phyloP scores from a whole-genome alignment of 37 sponge, comb jelly and placozoan species.

The Aplysina aerophoba region DNA sequence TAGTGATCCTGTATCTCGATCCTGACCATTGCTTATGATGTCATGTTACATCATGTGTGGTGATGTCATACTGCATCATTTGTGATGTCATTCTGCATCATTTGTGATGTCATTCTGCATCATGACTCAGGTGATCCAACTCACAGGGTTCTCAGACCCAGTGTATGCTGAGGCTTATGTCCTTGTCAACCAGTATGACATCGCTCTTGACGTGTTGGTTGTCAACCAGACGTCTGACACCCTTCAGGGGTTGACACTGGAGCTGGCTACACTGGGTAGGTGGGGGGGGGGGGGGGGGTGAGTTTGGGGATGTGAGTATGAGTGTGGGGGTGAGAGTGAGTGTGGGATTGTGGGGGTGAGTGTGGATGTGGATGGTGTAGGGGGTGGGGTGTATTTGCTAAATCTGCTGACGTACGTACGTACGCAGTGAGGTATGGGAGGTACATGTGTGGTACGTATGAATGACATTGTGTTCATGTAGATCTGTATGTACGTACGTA shows the following conservation, averaged over 20 bases:
- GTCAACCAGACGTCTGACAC: conserved; percentile 99
- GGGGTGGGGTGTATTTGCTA: no score
- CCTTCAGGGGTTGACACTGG: conserved; percentile 92
- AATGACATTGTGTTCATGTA: neutral
- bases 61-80: no score
- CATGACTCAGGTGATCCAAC: conserved; percentile 85
- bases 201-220: conserved; percentile 96
- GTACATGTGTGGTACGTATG: neutral
- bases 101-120: neutral
- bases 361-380: neutral
- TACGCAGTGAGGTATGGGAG: neutral
- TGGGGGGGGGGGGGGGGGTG: neutral
- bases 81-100: neutral
- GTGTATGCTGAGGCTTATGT: conserved; percentile 99
- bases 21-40: no score
- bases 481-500: neutral
- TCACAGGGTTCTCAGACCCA: conserved; percentile 99
- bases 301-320: no score
- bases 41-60: no score
- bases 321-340: no score
- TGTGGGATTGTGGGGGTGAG: no score
- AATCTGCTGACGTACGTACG: no score
- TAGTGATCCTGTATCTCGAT: no score
- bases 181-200: conserved; percentile 98
- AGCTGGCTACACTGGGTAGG: conserved; percentile 94